A percentile compares a stretch with the other conserved stretches of the same genome.
These are phyloP conservation scores for Drosophila engyochracea DNA, from an alignment of 2,888 invertebrate genomes.

Conservation along the genomic window DNA sequence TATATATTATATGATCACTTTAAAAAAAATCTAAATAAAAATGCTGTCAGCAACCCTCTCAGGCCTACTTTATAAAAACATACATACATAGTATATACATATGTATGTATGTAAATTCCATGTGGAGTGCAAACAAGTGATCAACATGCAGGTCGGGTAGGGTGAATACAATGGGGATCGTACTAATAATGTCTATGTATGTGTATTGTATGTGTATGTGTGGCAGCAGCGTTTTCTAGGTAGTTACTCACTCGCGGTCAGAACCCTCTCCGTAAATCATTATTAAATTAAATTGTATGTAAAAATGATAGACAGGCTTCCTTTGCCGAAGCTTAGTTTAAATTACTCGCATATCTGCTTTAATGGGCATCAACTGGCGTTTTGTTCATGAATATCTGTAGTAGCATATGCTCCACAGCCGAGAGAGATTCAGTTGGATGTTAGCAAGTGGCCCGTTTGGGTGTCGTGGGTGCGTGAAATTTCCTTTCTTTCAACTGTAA, in stretches of 20 bases:
- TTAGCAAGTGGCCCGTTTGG: constrained; percentile 57
- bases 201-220: neutral
- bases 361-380: constrained; percentile 47
- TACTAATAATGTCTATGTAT: constrained; percentile 5
- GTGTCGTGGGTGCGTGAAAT: constrained; percentile 58
- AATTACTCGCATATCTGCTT: constrained; percentile 49
- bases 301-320: constrained; percentile 55
- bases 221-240: constrained; percentile 21
- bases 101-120: neutral
- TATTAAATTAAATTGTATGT: constrained; percentile 79
- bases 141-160: constrained; percentile 39
- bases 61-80: constrained; percentile 13
- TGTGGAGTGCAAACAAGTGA: constrained; percentile 31
- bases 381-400: constrained; percentile 31
- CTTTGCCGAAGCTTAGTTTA: constrained; percentile 48
- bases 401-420: constrained; percentile 11
- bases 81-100: neutral
- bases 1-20: constrained; percentile 6
- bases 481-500: constrained; percentile 5
- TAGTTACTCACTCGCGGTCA: constrained; percentile 22
- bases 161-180: constrained; percentile 33
- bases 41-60: constrained; percentile 22
- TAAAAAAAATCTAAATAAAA: neutral
- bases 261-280: constrained; percentile 74
- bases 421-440: constrained; percentile 60